phyloP scores from a whole-genome alignment of 2,113 vertebrate genomes.

The Indri indri region DNA sequence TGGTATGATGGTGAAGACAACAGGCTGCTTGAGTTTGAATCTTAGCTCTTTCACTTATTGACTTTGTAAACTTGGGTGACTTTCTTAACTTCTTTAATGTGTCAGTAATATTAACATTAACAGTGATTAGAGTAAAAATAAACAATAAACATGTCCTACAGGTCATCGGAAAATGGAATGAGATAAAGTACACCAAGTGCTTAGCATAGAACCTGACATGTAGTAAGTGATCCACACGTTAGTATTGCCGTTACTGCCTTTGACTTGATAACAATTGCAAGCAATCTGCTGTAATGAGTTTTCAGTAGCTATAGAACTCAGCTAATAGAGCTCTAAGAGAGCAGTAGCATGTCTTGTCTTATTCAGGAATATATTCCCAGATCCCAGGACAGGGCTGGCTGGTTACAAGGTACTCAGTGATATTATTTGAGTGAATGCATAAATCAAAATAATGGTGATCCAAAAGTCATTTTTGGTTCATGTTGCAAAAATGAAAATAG shows the following conservation, averaged over 20 bases:
- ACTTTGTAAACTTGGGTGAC: neutral
- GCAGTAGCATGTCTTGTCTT: neutral
- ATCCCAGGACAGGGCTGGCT: neutral
- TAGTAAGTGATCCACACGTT: neutral
- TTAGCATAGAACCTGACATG: neutral
- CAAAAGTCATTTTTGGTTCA: neutral
- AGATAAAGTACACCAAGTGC: neutral
- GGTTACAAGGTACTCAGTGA: neutral
- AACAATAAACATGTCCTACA: neutral
- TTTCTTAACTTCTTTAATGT: neutral
- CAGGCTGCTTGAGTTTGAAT: neutral
- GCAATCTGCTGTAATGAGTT: neutral
- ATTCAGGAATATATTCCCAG: neutral
- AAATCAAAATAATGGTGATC: neutral
- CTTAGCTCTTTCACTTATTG: neutral
- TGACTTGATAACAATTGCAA: neutral
- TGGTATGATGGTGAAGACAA: fast-evolving
- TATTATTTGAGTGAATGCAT: neutral
- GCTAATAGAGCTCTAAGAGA: fast-evolving
- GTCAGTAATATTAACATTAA: neutral
- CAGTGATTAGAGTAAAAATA: neutral
- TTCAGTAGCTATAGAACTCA: no score
- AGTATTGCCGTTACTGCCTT: no score
- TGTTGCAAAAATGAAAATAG: neutral
- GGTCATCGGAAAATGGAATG: neutral